Percentiles rank a stretch among this genome's conserved stretches.
phyloP scores from a whole-genome alignment of 2,888 invertebrate genomes.

The Machimus rusticus region DNA sequence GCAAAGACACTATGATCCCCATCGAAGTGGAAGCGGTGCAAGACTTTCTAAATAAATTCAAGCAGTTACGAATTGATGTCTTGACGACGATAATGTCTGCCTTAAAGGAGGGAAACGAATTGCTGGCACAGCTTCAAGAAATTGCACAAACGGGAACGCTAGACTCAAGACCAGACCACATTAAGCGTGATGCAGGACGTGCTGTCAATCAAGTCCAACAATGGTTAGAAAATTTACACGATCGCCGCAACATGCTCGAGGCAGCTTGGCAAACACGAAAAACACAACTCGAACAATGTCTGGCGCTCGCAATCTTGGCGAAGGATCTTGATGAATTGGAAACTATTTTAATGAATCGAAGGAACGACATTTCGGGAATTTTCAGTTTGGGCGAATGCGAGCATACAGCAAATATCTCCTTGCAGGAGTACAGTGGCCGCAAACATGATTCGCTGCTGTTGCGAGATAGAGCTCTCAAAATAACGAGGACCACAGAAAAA shows the following conservation, averaged over 20 bases:
- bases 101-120: slow-evolving; percentile 78
- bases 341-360: slow-evolving; percentile 66
- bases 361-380: slow-evolving; percentile 66
- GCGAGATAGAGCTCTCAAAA: slow-evolving; percentile 78
- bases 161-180: slow-evolving; percentile 75
- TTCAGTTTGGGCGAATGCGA: slow-evolving; percentile 72
- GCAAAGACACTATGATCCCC: slow-evolving; percentile 72
- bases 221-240: slow-evolving; percentile 79
- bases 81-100: slow-evolving; percentile 82
- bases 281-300: slow-evolving; percentile 78
- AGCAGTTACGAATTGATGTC: slow-evolving; percentile 75
- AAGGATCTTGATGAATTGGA: slow-evolving; percentile 74
- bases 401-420: slow-evolving; percentile 71
- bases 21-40: slow-evolving; percentile 77
- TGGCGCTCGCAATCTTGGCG: slow-evolving; percentile 76
- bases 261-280: slow-evolving; percentile 73
- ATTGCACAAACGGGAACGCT: slow-evolving; percentile 77
- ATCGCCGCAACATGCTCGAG: slow-evolving; percentile 76
- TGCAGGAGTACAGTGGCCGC: slow-evolving; percentile 74
- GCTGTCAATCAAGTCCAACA: slow-evolving; percentile 73
- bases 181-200: slow-evolving; percentile 65
- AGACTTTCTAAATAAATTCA: slow-evolving; percentile 73
- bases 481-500: slow-evolving; percentile 80
- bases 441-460: slow-evolving; percentile 75
- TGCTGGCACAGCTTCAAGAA: slow-evolving; percentile 77